Base-by-base conservation (phyloP, 2,113 vertebrate genomes). In the Fukomys damarensis region DNA sequence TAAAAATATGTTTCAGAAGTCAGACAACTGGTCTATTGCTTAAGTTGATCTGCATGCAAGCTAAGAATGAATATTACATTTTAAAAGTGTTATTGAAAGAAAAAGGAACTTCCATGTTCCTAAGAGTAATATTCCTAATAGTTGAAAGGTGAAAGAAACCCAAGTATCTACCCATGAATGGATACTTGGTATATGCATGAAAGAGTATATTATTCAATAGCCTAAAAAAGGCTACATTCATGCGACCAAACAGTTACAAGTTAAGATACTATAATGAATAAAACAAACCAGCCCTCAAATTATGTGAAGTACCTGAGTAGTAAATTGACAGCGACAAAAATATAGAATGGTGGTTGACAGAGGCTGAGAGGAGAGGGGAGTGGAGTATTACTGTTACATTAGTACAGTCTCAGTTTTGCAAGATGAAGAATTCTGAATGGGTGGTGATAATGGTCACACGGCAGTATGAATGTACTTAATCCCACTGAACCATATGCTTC, bases 311-410 rank as follows among this genome's bases (percentile, higher is more conserved):
- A 63, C n/a, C 43, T 38, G 8, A 32, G 70, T 28, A 72, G 22
- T 26, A 81, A 90, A 63, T 56, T 61, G 38, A 61, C 68, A 86
- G 13, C 26, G 22, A 86, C 24, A 74, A 46, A 26, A 80, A 38
- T 30, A 13, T 30, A 52, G 35, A 70, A 49, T 65, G n/a, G 30
- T 43, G 14, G n/a, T 65, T 86, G n/a, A 28, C 52, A 56, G 28
- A 30, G 28, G 19, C 9, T 32, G 1, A 26, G 20, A 1, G 4
- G 5, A 54, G 32, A 9, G 32, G n/a, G 4, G 11, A 6, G 38
- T 41, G 4, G 77, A 38, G 24, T 11, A 4, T 26, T 46, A 66
- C 30, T 81, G 26, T 70, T 70, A 35, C 32, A 58, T 28, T 4
- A 12, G 7, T 66, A 16, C 0, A n/a, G 63, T 82, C 13, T 65